Evolutionary conservation across 2,888 invertebrate genomes (phyloP).

Genomic region (Meiosimyza platycephala): DNA sequence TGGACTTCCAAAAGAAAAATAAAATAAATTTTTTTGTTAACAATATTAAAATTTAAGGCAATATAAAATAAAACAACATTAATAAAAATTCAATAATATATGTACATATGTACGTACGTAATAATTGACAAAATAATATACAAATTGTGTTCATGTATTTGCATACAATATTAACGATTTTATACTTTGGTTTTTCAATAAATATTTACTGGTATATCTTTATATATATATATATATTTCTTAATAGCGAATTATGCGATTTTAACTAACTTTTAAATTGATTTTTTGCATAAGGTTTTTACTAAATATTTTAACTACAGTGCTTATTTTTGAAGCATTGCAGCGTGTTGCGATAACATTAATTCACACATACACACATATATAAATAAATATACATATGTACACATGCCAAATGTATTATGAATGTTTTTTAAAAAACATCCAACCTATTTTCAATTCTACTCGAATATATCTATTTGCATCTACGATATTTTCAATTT

Average conservation of each 20-base stretch:
- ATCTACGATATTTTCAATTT: not conserved
- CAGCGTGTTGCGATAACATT: not conserved
- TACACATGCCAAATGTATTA: not conserved
- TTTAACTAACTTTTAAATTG: slow-evolving; percentile 21
- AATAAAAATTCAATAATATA: too few species aligned
- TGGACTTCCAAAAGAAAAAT: too few species aligned
- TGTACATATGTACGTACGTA: too few species aligned
- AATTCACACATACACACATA: not conserved
- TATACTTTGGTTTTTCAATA: not conserved
- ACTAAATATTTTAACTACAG: slow-evolving; percentile 16
- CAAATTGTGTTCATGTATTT: not conserved
- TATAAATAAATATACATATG: slow-evolving; percentile 20
- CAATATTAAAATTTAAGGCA: too few species aligned
- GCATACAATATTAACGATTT: not conserved
- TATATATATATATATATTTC: slow-evolving; percentile 17
- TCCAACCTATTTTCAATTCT: too few species aligned
- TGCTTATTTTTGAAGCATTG: slow-evolving; percentile 19
- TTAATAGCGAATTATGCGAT: slow-evolving; percentile 26
- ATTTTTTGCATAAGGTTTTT: slow-evolving; percentile 2
- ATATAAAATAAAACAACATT: too few species aligned
- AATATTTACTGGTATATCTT: not conserved
- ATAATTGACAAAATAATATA: too few species aligned
- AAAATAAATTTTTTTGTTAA: too few species aligned
- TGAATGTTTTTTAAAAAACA: too few species aligned
- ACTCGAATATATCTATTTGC: too few species aligned